Evolutionary conservation across 1,140 invertebrate species (phyloP), one percentile per base, ranked within the genome.

Genomic region (Arion vulgaris): DNA sequence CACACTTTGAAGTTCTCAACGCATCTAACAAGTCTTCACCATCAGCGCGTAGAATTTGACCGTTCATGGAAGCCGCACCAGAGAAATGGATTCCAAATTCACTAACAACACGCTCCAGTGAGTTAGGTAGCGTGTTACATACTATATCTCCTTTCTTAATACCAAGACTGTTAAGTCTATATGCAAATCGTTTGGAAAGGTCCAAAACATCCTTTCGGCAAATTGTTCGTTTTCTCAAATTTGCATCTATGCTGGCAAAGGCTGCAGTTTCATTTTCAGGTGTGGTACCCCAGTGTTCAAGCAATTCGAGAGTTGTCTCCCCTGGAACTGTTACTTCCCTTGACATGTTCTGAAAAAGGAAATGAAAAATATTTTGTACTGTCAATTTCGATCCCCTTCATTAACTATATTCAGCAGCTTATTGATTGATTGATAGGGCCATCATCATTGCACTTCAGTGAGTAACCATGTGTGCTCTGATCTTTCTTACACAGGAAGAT

Each of bases 81-180:
- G 80, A 76, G 32, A 83, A 79, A 0, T 68, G 28, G 11, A 80
- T 81, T 28, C 82, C 84, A 36, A 85, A 79, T 15, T 85, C 84
- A 32, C 79, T 78, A 17, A 85, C 57, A 41, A 85, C 69, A 53
- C 84, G 78, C 53, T 85, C 84, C n/a, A 83, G 53, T 26, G 76
- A 81, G 75, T 85, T 85, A n/a, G 84, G 84, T 45, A 85, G 41
- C 19, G 82, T 38, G 41, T 82, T 83, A 49, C 84, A 78, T 34
- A 85, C 75, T 23, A 82, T 78, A 23, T 78, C 49, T 17, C 84
- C 84, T 36, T 83, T 83, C 2, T 34, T 36, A 19, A 83, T 79
- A 34, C 84, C 84, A 39, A 51, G 28, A 45, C 57, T 49, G 4
- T 51, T 68, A 19, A 85, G 45, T 36, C 26, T 62, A n/a, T 71